Percentiles rank a stretch among this genome's conserved stretches.
Conservation (phyloP, 2,113 vertebrate species). For the Haliaeetus leucogaster region DNA sequence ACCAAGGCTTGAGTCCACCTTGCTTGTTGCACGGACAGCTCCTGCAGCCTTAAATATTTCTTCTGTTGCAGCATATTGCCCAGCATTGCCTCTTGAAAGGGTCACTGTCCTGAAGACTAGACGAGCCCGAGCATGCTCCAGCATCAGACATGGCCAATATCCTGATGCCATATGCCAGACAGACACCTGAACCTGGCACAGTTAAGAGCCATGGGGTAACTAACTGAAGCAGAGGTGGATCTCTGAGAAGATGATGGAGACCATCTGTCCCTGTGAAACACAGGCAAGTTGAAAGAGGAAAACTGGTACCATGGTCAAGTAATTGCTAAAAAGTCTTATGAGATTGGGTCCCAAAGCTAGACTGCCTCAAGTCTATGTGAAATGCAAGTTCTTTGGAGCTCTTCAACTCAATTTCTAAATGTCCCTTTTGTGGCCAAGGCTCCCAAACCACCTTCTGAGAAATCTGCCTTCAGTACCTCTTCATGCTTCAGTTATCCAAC, state of each 20-base stretch:
- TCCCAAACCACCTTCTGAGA: not conserved
- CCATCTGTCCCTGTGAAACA: not conserved
- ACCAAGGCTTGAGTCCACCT: not conserved
- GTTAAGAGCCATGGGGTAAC: not conserved
- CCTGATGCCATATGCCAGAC: not conserved
- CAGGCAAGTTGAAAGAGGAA: not conserved
- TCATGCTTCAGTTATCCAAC: not conserved
- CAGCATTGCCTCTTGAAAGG: not conserved
- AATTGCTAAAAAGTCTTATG: not conserved
- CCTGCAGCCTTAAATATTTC: not conserved
- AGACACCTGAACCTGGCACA: accelerated
- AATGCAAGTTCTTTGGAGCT: not conserved
- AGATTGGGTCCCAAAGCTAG: not conserved
- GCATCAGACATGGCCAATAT: not conserved
- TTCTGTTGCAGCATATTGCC: not conserved
- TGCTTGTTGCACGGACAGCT: not conserved
- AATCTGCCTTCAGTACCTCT: not conserved
- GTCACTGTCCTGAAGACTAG: not conserved
- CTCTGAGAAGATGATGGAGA: not conserved
- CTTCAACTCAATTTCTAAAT: not conserved
- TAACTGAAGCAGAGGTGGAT: not conserved
- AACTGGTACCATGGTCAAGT: not conserved
- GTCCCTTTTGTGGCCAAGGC: not conserved
- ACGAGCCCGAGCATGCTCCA: not conserved
- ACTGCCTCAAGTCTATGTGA: not conserved